These are phyloP conservation scores for Cosmopolites sordidus DNA, from an alignment of 2,888 invertebrate genomes.

Conservation along the genomic window DNA sequence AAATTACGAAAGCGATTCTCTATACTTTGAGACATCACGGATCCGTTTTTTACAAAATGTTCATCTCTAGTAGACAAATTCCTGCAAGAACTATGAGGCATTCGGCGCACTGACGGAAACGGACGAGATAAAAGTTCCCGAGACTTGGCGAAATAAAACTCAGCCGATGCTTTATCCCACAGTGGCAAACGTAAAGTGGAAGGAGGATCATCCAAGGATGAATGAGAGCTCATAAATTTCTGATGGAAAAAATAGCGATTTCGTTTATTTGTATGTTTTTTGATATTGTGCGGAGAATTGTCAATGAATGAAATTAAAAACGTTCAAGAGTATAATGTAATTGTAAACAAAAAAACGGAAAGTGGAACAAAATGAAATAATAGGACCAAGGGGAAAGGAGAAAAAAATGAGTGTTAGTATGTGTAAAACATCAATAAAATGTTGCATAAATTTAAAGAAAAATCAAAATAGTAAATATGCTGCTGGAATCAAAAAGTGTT, in stretches of 20 bases:
- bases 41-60: conserved; percentile 19
- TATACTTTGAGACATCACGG: conserved; percentile 30
- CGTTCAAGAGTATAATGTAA: conserved; percentile 19
- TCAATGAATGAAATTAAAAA: conserved; percentile 15
- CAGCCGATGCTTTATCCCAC: conserved; percentile 70
- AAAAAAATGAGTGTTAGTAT: conserved; percentile 35
- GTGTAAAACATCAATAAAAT: conserved; percentile 8
- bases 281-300: neutral
- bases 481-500: too few species aligned
- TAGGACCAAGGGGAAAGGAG: conserved; percentile 25
- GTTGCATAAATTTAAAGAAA: too few species aligned
- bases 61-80: conserved; percentile 34
- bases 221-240: conserved; percentile 47
- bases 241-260: neutral
- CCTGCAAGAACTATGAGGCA: conserved; percentile 43
- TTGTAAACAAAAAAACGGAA: conserved; percentile 25
- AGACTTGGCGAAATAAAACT: conserved; percentile 69
- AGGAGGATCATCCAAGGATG: conserved; percentile 52
- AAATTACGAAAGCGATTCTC: conserved; percentile 39
- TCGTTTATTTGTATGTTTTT: neutral
- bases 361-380: conserved; percentile 7
- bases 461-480: too few species aligned
- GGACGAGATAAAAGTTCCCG: conserved; percentile 64
- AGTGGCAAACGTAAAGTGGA: conserved; percentile 56
- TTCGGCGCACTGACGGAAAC: conserved; percentile 40